phyloP scores from a whole-genome alignment of 2,888 invertebrate species.

The Diogma glabrata region DNA sequence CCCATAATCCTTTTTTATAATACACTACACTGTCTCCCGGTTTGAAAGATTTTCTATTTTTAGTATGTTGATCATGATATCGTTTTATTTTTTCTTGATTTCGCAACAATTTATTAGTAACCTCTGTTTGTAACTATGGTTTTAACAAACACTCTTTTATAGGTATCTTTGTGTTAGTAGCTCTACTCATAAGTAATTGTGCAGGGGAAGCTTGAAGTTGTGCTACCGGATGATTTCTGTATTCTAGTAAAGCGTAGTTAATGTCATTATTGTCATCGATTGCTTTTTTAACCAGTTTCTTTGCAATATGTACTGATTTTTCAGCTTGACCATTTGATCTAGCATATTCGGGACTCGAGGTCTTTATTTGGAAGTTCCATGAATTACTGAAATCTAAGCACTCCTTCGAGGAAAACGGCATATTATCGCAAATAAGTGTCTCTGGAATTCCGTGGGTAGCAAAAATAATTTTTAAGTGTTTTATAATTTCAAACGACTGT shows the following conservation, averaged over 20 bases:
- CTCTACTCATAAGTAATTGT: neutral
- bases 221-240: slow-evolving; percentile 5
- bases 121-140: too few species aligned
- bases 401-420: slow-evolving; percentile 6
- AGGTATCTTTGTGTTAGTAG: neutral
- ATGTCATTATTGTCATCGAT: neutral
- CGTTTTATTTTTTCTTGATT: neutral
- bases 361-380: neutral
- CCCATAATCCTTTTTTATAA: too few species aligned
- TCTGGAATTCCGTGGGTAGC: slow-evolving; percentile 11
- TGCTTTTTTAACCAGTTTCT: neutral
- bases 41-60: too few species aligned
- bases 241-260: neutral
- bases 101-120: too few species aligned
- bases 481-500: slow-evolving; percentile 10
- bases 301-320: neutral
- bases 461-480: slow-evolving; percentile 15
- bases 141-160: neutral
- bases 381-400: neutral
- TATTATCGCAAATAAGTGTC: slow-evolving; percentile 4
- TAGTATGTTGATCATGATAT: too few species aligned
- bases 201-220: neutral
- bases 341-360: neutral
- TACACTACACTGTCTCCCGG: too few species aligned
- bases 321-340: neutral